Evolutionary conservation across 37 sponge, comb jelly and placozoan genomes (phyloP).

Genomic region (Crambe crambe): DNA sequence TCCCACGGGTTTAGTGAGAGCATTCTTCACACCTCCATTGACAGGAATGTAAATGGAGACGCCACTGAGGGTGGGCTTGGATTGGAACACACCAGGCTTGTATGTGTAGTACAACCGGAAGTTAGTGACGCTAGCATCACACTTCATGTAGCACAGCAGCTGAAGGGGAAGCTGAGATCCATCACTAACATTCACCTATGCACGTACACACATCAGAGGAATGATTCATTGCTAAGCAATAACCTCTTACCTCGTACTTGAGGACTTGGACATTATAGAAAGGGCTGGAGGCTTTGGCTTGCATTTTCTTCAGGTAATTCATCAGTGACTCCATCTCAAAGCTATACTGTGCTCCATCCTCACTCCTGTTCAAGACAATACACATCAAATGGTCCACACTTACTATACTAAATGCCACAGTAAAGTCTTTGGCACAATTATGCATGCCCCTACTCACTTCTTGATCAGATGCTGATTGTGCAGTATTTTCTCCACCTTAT

Average conservation of each 20-base stretch:
- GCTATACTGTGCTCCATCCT: constrained; percentile 9
- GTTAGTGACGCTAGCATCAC: constrained; percentile 47
- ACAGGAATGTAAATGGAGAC: constrained; percentile 20
- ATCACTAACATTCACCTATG: background rate
- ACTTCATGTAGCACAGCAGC: constrained; percentile 50
- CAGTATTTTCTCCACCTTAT: background rate
- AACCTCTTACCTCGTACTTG: constrained; percentile 61
- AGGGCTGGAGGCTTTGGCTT: background rate
- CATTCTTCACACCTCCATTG: constrained; percentile 34
- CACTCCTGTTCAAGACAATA: constrained; percentile 12
- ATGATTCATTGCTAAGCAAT: too few species aligned
- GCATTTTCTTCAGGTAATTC: constrained; percentile 18
- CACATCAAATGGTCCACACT: background rate
- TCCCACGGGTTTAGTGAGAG: constrained; percentile 18
- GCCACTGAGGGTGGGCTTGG: constrained; percentile 8
- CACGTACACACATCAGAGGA: too few species aligned
- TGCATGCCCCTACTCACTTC: background rate
- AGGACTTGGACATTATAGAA: constrained; percentile 57
- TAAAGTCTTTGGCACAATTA: background rate
- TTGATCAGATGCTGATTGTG: constrained; percentile 31
- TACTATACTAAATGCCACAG: too few species aligned
- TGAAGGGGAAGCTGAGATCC: constrained; percentile 24
- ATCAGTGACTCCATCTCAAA: constrained; percentile 47
- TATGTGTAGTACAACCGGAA: constrained; percentile 51
- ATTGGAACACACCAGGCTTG: background rate